Percentiles rank a stretch among this genome's conserved stretches.
These are phyloP conservation scores for Oscheius myriophilus DNA, from an alignment of 2,888 invertebrate genomes.

Conservation along the genomic window DNA sequence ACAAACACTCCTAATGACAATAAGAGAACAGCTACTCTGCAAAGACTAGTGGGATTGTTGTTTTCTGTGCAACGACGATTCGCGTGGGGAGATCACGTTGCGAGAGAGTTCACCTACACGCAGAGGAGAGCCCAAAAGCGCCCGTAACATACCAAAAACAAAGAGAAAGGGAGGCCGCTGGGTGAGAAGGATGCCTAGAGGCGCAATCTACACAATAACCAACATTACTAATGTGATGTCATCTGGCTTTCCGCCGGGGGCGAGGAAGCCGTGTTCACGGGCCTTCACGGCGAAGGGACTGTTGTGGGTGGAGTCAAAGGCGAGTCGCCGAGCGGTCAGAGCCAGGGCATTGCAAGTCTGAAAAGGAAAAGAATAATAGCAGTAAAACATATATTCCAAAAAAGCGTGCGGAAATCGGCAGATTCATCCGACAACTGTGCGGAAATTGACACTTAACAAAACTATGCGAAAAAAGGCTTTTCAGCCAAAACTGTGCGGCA, in stretches of 20 bases:
- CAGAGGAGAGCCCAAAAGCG: too few relatives aligned
- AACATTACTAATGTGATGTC: slow-evolving; percentile 97
- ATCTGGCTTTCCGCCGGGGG: slow-evolving; percentile 95
- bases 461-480: too few relatives aligned
- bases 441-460: too few relatives aligned
- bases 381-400: background rate
- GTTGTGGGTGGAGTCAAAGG: slow-evolving; percentile 91
- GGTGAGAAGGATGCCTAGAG: slow-evolving; percentile 4
- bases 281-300: slow-evolving; percentile 95
- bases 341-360: slow-evolving; percentile 83
- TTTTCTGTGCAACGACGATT: too few relatives aligned
- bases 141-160: background rate
- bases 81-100: too few relatives aligned
- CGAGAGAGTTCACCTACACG: too few relatives aligned
- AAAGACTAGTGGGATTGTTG: too few relatives aligned
- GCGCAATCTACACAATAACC: slow-evolving; percentile 77
- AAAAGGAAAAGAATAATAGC: slow-evolving; percentile 11
- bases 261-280: slow-evolving; percentile 87
- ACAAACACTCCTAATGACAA: too few relatives aligned
- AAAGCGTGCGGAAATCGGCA: too few relatives aligned
- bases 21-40: too few relatives aligned
- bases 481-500: background rate
- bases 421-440: too few relatives aligned
- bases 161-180: background rate
- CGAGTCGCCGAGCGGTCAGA: slow-evolving; percentile 90